Evolutionary conservation across 2,113 vertebrate species (phyloP).

Genomic region (Scortum barcoo): DNA sequence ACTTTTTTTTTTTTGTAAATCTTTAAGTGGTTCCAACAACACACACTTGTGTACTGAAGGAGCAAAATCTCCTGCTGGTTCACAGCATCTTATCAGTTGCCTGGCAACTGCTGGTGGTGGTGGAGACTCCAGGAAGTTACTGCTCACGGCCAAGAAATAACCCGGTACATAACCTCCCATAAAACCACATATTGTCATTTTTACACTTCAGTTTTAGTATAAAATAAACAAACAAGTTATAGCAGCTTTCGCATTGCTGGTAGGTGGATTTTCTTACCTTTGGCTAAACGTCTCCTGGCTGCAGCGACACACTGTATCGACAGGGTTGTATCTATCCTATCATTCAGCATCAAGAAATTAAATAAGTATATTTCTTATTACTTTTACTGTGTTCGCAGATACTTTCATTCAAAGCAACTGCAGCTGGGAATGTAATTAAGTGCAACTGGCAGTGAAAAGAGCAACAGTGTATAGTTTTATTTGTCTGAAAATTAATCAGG

Average conservation of each 20-base stretch:
- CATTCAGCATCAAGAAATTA: not conserved
- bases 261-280: not conserved
- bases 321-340: not conserved
- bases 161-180: not conserved
- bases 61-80: not conserved
- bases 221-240: not conserved
- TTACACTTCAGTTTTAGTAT: not conserved
- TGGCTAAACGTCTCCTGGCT: not conserved
- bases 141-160: not conserved
- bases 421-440: not conserved
- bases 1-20: not conserved
- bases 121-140: not conserved
- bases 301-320: not conserved
- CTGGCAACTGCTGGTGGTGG: not conserved
- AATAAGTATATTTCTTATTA: not conserved
- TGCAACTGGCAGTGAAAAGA: not conserved
- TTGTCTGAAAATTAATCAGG: no score
- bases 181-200: not conserved
- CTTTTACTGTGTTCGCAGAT: not conserved
- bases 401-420: not conserved
- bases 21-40: not conserved
- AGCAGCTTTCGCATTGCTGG: not conserved
- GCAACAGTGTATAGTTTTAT: no score
- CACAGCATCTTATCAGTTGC: not conserved
- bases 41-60: not conserved